phyloP scores from a whole-genome alignment of 2,888 invertebrate genomes.

The Polyploca ridens region DNA sequence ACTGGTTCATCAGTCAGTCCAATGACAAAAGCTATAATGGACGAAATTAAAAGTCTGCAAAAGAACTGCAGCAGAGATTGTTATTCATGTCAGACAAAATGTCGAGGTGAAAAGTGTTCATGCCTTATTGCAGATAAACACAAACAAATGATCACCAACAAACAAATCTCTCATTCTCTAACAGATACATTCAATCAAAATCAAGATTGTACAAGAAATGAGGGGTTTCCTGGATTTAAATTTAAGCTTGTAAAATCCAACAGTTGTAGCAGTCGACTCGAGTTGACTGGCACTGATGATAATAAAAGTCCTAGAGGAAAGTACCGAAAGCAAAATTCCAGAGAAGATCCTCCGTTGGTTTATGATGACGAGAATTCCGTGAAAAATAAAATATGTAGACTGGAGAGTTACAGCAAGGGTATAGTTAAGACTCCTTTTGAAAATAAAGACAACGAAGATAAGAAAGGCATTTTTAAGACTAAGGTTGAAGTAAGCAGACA shows the following conservation, averaged over 20 bases:
- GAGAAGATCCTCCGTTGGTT: conserved; percentile 75
- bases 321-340: conserved; percentile 65
- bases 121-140: conserved; percentile 75
- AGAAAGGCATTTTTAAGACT: conserved; percentile 44
- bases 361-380: conserved; percentile 79
- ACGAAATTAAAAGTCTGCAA: conserved; percentile 86
- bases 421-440: conserved; percentile 76
- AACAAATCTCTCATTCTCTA: conserved; percentile 50
- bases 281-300: conserved; percentile 89
- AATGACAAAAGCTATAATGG: conserved; percentile 90
- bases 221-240: conserved; percentile 87
- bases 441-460: conserved; percentile 61
- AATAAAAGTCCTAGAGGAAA: conserved; percentile 76
- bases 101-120: conserved; percentile 79
- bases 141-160: conserved; percentile 58
- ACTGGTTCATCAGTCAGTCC: conserved; percentile 86
- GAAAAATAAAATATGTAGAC: conserved; percentile 78
- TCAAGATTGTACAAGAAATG: conserved; percentile 63
- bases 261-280: conserved; percentile 93
- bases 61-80: conserved; percentile 80
- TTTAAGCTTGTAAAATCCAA: conserved; percentile 94
- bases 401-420: conserved; percentile 80
- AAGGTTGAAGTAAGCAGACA: conserved; percentile 40
- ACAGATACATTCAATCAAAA: conserved; percentile 51
- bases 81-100: conserved; percentile 79